phyloP scores from a whole-genome alignment of 2,888 invertebrate genomes.

The Lithophane socia region DNA sequence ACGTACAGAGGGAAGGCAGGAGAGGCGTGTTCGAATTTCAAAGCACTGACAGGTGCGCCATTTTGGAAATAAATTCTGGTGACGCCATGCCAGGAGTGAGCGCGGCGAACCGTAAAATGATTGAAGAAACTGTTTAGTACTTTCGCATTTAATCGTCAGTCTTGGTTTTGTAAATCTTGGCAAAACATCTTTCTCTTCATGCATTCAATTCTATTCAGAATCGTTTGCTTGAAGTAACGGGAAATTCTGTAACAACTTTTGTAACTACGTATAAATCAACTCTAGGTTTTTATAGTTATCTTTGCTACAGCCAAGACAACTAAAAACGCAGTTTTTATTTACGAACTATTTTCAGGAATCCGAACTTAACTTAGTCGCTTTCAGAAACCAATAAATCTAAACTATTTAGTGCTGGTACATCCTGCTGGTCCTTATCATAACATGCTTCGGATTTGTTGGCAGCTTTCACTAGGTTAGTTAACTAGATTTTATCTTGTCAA shows the following conservation, averaged over 20 bases:
- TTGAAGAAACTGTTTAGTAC: slow-evolving; percentile 40
- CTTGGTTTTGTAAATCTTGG: slow-evolving; percentile 16
- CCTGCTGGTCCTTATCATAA: neutral
- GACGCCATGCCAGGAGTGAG: slow-evolving; percentile 31
- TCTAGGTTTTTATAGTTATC: neutral
- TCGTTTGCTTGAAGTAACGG: neutral
- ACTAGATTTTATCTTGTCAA: neutral
- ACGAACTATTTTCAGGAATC: neutral
- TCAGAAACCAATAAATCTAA: neutral
- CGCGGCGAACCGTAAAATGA: slow-evolving; percentile 48
- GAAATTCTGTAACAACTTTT: neutral
- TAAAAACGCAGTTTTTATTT: no score
- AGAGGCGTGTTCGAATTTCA: slow-evolving; percentile 44
- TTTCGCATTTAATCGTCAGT: slow-evolving; percentile 33
- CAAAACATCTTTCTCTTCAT: slow-evolving; percentile 15
- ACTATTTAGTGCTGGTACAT: neutral
- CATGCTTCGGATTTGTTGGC: neutral
- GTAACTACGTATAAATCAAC: neutral
- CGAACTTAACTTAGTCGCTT: neutral
- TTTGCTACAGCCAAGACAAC: neutral
- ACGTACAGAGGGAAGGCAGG: slow-evolving; percentile 19
- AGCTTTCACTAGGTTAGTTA: neutral
- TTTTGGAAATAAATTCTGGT: slow-evolving; percentile 60
- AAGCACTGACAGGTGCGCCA: slow-evolving; percentile 56
- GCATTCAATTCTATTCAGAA: neutral